Evolutionary conservation across 2,888 invertebrate species (phyloP).

Genomic region (Tetragonisca angustula): DNA sequence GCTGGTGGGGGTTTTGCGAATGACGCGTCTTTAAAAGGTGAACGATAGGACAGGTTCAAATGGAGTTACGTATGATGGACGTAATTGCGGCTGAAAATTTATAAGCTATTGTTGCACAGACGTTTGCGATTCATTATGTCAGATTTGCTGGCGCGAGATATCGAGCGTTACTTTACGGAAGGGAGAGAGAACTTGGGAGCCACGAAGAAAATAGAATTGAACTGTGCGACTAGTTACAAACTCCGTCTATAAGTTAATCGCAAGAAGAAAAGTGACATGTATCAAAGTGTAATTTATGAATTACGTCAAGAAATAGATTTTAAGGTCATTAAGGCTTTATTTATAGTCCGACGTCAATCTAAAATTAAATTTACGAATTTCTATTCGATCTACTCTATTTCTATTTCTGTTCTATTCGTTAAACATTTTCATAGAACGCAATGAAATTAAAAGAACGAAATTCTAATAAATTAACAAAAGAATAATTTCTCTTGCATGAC

Average conservation of each 20-base stretch:
- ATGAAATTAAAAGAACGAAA: no score
- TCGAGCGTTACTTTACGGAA: slow-evolving; percentile 5
- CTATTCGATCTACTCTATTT: no score
- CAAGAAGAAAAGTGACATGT: neutral
- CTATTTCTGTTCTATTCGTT: no score
- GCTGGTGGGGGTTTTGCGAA: neutral
- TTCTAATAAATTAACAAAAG: neutral
- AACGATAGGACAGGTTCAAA: neutral
- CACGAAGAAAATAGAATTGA: neutral
- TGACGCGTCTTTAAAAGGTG: neutral
- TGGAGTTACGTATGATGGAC: neutral
- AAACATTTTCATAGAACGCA: no score
- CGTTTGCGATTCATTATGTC: neutral
- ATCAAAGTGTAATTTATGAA: neutral
- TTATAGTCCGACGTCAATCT: neutral
- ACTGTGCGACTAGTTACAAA: neutral
- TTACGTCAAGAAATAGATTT: neutral
- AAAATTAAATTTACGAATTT: neutral
- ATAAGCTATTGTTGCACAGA: slow-evolving; percentile 7
- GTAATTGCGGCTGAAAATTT: neutral
- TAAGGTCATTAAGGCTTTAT: neutral
- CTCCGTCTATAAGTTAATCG: neutral
- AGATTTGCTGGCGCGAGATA: neutral
- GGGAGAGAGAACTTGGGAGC: neutral
- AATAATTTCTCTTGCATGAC: neutral